Evolutionary conservation across 2,797 vertebrate species (phyloP).

Genomic region (Premnoplex brunnescens): DNA sequence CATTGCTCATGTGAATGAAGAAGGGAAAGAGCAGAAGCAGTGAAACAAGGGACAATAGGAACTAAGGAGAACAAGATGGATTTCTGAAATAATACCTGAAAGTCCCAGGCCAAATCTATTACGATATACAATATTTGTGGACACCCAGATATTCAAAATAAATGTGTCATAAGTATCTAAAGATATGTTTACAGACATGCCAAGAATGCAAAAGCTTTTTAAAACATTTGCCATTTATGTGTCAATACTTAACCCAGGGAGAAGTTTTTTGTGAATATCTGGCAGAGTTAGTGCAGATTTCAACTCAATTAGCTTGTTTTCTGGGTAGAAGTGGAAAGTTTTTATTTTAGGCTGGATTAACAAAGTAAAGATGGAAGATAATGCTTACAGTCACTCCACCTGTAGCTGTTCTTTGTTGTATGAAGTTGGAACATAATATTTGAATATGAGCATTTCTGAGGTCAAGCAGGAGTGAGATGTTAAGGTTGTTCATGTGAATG

Average conservation of each 20-base stretch:
- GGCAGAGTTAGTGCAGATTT: not conserved
- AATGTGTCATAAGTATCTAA: not conserved
- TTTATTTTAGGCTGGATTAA: not conserved
- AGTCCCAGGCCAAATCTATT: not conserved
- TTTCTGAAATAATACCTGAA: not conserved
- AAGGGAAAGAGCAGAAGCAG: not conserved
- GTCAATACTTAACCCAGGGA: not conserved
- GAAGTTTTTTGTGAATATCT: not conserved
- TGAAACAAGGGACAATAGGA: not conserved
- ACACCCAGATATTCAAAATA: not conserved
- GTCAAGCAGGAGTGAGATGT: not conserved
- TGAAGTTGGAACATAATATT: not conserved
- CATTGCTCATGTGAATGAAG: not conserved
- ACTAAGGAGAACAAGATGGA: not conserved
- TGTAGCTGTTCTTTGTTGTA: not conserved
- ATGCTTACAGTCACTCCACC: not conserved
- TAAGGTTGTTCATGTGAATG: not conserved
- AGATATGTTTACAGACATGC: not conserved
- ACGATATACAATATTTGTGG: not conserved
- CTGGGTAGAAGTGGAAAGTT: not conserved
- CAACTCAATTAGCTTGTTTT: not conserved
- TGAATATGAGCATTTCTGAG: accelerated
- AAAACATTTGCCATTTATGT: not conserved
- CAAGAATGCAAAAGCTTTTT: not conserved
- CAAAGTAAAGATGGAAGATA: not conserved